Evolutionary conservation across 2,888 invertebrate species (phyloP), one percentile per base, ranked within the genome.

Genomic region (Scaptomyza polygonia): DNA sequence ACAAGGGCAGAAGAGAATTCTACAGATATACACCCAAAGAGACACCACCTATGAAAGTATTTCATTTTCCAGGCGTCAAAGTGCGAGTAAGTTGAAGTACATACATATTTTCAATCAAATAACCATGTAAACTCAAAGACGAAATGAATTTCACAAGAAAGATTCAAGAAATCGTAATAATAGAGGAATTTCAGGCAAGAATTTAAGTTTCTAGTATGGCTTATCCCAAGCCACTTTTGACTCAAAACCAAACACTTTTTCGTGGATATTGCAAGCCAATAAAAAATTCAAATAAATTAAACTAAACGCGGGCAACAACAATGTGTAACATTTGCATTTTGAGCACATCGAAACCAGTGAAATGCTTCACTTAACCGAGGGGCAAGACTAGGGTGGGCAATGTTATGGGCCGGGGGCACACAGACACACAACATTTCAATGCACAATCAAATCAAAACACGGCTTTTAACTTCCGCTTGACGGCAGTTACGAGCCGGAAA

Each of bases 11-110:
- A 79, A 93, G 95, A 71, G 97, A 97, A 92, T 97, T 97, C 92
- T 97, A 96, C 91, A 93, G 97, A 75, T 97, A 94, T 89, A 95
- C 96, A 0, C 96, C 97, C 0, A 94, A 93, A 80, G 96, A 96
- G 74, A 92, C 91, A 8, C 95, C 95, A 0, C 93, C 93, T 16
- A 95, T 94, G 52, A 96, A 95, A 89, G 94, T 94, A 25, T 97
- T 97, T 90, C 93, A 94, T 40, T 92, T 95, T 54, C 92, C 93
- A 2, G 96, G 96, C 49, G 94, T 97, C 55, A 93, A 93, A 86
- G 95, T 97, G 32, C 95, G 96, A 92, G 97, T 97, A 91, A 95
- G 96, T 95, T 27, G 1, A 8, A 3, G 34, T 34, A 6, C n/a
- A 34, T 3, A 32, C 12, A 34, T 4, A 8, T 4, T 32, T 12